Conservation (phyloP, 2,888 invertebrate genomes). For the Pandemis heparana region DNA sequence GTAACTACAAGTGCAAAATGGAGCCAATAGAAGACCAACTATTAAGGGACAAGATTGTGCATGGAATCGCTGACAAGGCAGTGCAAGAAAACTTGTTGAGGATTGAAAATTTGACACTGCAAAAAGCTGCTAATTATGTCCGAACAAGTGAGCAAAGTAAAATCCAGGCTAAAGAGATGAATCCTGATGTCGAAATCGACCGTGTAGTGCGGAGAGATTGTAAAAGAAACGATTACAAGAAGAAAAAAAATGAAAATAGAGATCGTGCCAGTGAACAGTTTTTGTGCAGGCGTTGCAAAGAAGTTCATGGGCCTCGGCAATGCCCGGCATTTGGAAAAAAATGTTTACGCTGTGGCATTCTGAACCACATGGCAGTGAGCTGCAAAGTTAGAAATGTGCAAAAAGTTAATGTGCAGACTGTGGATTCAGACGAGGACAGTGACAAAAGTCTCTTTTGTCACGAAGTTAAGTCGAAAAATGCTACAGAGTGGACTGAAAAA, state of each 20-base stretch:
- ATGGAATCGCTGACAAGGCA: conserved; percentile 17
- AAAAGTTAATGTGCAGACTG: too few relatives aligned
- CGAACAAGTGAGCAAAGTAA: neutral
- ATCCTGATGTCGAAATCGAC: conserved; percentile 15
- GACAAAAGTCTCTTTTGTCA: too few relatives aligned
- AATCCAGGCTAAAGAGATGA: conserved; percentile 16
- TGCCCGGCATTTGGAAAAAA: conserved; percentile 24
- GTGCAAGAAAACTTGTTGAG: conserved; percentile 11
- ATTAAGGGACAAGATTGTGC: conserved; percentile 18
- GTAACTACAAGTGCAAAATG: conserved; percentile 2
- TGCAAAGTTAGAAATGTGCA: too few relatives aligned
- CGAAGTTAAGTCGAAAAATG: too few relatives aligned
- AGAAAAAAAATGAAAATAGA: neutral
- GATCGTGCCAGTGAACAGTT: too few relatives aligned
- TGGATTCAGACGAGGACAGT: too few relatives aligned
- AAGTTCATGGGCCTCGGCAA: neutral
- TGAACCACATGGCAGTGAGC: too few relatives aligned
- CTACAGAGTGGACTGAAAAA: too few relatives aligned
- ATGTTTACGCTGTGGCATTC: conserved; percentile 11
- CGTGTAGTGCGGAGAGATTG: neutral
- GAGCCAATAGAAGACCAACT: conserved; percentile 29
- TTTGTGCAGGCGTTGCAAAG: conserved; percentile 12
- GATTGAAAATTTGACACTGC: conserved; percentile 13
- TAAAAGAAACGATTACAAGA: neutral
- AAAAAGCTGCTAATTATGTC: conserved; percentile 16